phyloP scores from a whole-genome alignment of 2,888 invertebrate species.

The Nomada lathburiana region DNA sequence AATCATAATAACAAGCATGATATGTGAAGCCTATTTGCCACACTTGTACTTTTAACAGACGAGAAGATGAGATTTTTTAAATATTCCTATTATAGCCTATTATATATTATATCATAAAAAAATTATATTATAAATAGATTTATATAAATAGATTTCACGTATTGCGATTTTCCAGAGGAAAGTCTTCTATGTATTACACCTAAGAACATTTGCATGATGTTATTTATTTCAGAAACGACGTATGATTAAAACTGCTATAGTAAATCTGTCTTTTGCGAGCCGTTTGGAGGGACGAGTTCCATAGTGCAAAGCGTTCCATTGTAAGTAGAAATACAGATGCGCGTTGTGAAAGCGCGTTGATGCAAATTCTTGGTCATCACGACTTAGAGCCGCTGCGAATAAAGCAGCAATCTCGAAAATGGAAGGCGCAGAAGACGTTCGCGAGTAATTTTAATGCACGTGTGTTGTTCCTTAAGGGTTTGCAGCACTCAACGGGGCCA shows the following conservation, averaged over 20 bases:
- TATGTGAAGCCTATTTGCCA: too few species aligned
- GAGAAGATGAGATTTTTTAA: too few species aligned
- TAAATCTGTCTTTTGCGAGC: conserved; percentile 18
- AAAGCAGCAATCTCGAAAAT: conserved; percentile 61
- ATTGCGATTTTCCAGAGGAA: background rate
- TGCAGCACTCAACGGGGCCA: conserved; percentile 1
- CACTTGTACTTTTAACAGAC: too few species aligned
- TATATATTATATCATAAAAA: too few species aligned
- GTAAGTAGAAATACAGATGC: conserved; percentile 8
- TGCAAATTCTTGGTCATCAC: conserved; percentile 29
- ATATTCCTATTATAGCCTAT: too few species aligned
- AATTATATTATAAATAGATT: too few species aligned
- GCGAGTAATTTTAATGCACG: conserved; percentile 48
- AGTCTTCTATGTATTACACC: background rate
- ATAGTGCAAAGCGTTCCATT: conserved; percentile 23
- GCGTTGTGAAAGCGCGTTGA: background rate
- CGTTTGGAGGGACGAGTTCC: background rate
- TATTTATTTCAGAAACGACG: conserved; percentile 7
- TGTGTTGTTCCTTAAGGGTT: background rate
- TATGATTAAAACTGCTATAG: background rate
- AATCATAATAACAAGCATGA: too few species aligned
- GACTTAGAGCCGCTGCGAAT: conserved; percentile 15
- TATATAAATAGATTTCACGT: too few species aligned
- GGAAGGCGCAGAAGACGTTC: conserved; percentile 52
- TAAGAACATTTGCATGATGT: conserved; percentile 11